These are phyloP conservation scores for Cepaea nemoralis DNA, from an alignment of 1,140 invertebrate species.

Conservation along the genomic window DNA sequence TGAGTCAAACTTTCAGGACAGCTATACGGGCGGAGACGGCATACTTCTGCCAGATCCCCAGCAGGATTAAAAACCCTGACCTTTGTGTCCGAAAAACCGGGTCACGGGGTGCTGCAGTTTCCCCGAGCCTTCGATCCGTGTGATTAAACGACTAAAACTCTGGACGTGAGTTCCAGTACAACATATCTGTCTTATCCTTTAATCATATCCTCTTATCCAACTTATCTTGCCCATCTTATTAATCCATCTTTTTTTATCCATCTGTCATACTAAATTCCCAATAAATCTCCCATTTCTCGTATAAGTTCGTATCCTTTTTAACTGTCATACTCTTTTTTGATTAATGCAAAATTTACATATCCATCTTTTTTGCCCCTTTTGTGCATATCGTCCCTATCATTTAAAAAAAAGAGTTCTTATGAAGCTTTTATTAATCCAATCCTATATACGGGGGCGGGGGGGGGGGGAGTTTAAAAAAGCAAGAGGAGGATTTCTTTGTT, in stretches of 20 bases:
- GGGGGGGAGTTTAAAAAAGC: too few species aligned
- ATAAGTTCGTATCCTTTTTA: background rate
- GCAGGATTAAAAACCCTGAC: constrained; percentile 83
- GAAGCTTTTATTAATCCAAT: too few species aligned
- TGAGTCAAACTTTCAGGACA: constrained; percentile 79
- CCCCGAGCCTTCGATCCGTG: constrained; percentile 92
- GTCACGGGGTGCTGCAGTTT: constrained; percentile 75
- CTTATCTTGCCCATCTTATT: background rate
- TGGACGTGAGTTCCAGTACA: constrained; percentile 78
- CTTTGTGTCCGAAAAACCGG: constrained; percentile 63
- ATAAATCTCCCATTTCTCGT: background rate
- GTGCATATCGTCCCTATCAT: too few species aligned
- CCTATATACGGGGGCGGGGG: too few species aligned
- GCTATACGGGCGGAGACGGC: constrained; percentile 80
- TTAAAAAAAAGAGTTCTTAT: too few species aligned
- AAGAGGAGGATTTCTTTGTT: too few species aligned
- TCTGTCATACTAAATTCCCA: background rate
- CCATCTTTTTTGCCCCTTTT: background rate
- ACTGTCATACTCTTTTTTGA: background rate
- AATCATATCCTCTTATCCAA: background rate
- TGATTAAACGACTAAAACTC: constrained; percentile 87
- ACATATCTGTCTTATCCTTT: too few species aligned
- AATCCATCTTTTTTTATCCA: background rate
- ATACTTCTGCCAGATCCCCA: constrained; percentile 79
- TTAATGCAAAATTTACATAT: background rate